Percentiles rank a stretch among this genome's conserved stretches.
phyloP scores from a whole-genome alignment of 1,140 invertebrate genomes.

The Panonychus citri region DNA sequence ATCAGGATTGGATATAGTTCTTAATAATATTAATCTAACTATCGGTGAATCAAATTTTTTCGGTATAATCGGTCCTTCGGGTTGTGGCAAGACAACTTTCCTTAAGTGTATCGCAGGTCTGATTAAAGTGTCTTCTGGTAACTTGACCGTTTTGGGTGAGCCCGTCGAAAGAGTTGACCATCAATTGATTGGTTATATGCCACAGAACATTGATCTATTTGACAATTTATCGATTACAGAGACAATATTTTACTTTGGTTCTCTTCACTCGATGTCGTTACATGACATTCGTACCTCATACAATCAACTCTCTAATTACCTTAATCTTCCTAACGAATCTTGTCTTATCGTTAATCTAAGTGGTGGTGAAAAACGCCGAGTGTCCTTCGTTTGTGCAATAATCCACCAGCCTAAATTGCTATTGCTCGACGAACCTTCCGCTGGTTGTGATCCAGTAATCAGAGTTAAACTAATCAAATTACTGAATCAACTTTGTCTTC shows the following conservation, averaged over 20 bases:
- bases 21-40: background rate
- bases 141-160: background rate
- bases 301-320: background rate
- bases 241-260: slow-evolving; percentile 22
- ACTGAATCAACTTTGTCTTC: background rate
- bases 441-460: slow-evolving; percentile 13
- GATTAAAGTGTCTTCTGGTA: background rate
- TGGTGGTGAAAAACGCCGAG: background rate
- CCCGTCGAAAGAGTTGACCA: background rate
- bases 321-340: background rate
- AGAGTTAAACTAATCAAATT: background rate
- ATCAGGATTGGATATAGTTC: background rate
- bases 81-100: background rate
- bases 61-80: background rate
- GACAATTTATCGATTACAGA: slow-evolving; percentile 20
- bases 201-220: slow-evolving; percentile 7
- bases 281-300: background rate
- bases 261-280: slow-evolving; percentile 20
- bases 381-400: background rate
- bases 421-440: slow-evolving; percentile 17
- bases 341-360: background rate
- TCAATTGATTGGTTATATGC: slow-evolving; percentile 7
- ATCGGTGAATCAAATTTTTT: background rate
- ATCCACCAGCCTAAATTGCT: background rate
- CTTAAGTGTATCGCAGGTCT: background rate